Conservation (phyloP, 2,113 vertebrate species). For the Pelusios castaneus region DNA sequence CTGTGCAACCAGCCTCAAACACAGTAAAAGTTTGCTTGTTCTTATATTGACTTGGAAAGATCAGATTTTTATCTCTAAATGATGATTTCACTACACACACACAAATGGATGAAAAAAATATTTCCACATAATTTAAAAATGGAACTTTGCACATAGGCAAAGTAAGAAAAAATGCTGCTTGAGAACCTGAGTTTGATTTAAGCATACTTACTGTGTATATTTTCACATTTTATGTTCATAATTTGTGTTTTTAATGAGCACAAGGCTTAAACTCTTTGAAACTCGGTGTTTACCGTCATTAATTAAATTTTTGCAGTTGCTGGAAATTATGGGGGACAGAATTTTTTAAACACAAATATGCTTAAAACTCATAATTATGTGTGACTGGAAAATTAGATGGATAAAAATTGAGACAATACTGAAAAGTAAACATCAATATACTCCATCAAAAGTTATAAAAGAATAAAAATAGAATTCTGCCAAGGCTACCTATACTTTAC, state of each 20-base stretch:
- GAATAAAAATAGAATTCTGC: background rate
- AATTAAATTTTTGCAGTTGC: no score
- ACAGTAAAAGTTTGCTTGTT: background rate
- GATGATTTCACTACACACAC: background rate
- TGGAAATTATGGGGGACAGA: no score
- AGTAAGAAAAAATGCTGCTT: background rate
- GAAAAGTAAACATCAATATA: background rate
- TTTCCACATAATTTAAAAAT: background rate
- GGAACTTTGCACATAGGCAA: background rate
- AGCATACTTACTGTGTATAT: background rate
- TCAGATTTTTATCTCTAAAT: background rate
- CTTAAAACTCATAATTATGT: background rate
- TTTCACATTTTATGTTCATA: background rate
- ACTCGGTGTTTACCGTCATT: background rate
- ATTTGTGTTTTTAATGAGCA: background rate
- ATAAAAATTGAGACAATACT: background rate
- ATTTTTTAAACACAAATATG: background rate
- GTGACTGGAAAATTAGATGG: background rate
- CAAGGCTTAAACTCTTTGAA: background rate
- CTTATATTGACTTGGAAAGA: background rate
- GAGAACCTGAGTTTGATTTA: background rate
- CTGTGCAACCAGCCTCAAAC: background rate
- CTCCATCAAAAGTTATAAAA: background rate
- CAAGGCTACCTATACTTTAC: background rate
- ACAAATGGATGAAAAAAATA: no score